Conservation (phyloP, 2,888 invertebrate species). For the Pilophorus perplexus region DNA sequence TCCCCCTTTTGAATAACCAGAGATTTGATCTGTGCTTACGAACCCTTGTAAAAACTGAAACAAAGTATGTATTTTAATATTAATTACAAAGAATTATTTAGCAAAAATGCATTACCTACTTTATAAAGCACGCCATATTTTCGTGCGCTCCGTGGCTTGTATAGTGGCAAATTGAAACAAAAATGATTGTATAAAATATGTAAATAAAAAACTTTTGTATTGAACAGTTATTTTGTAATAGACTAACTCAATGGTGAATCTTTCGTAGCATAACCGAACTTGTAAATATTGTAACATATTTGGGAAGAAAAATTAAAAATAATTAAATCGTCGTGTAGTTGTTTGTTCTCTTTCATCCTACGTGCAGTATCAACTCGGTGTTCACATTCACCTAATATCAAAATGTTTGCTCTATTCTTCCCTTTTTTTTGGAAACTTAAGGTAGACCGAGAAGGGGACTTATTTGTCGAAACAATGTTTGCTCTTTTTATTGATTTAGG, state of each 20-base stretch:
- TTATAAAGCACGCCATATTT: no score
- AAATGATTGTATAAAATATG: constrained; percentile 33
- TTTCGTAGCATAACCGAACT: constrained; percentile 15
- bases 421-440: background rate
- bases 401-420: background rate
- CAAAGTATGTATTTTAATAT: no score
- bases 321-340: constrained; percentile 20
- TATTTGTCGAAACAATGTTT: constrained; percentile 7
- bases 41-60: no score
- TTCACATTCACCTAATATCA: background rate
- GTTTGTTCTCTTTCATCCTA: background rate
- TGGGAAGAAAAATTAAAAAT: constrained; percentile 12
- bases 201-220: constrained; percentile 37
- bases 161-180: constrained; percentile 9
- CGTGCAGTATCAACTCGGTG: background rate
- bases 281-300: constrained; percentile 37
- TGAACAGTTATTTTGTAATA: constrained; percentile 37
- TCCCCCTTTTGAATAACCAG: no score
- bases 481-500: background rate
- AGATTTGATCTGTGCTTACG: no score
- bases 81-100: no score
- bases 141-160: constrained; percentile 19
- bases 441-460: background rate
- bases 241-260: constrained; percentile 6
- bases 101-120: no score